These are phyloP conservation scores for Megalurothrips usitatus DNA, from an alignment of 2,888 invertebrate genomes.

Conservation along the genomic window DNA sequence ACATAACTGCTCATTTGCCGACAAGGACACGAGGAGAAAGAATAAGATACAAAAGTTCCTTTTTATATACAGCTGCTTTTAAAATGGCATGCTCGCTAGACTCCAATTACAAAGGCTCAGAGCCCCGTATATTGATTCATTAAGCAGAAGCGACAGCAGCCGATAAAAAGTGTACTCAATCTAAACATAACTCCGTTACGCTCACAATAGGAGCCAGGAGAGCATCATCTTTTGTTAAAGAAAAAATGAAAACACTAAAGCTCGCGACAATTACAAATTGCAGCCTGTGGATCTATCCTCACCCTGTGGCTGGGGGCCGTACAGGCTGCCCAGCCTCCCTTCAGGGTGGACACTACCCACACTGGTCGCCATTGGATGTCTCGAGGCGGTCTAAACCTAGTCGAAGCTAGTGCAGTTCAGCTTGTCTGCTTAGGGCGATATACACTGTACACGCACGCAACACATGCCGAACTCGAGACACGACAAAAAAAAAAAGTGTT, in stretches of 20 bases:
- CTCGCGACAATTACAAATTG: background rate
- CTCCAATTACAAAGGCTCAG: background rate
- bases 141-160: background rate
- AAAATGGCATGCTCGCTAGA: background rate
- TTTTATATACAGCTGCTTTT: background rate
- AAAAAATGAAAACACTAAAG: constrained; percentile 8
- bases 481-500: background rate
- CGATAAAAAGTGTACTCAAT: background rate
- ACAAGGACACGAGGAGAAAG: no score
- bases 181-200: background rate
- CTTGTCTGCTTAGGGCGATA: background rate
- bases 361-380: background rate
- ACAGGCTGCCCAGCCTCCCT: background rate
- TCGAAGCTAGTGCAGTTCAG: background rate
- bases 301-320: background rate
- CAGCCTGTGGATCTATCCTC: constrained; percentile 12
- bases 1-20: no score
- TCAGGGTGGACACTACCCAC: background rate
- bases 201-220: background rate
- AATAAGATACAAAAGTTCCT: no score
- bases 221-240: background rate
- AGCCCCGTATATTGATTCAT: background rate
- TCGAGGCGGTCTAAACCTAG: constrained; percentile 4
- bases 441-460: background rate
- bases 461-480: background rate